These are phyloP conservation scores for Drosophila seclusa DNA, from an alignment of 2,888 invertebrate species.

Conservation along the genomic window DNA sequence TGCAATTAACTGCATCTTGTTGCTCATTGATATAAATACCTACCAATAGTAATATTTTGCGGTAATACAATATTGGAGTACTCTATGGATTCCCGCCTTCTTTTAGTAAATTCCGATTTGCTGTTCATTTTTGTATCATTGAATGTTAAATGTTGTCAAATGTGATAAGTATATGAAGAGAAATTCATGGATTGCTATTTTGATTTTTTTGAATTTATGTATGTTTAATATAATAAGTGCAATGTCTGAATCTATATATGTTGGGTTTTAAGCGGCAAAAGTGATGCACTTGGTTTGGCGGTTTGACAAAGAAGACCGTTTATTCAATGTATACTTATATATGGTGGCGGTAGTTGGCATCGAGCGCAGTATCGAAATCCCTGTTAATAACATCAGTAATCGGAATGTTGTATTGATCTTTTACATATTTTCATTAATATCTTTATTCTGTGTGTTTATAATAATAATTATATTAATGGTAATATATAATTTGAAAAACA, in stretches of 20 bases:
- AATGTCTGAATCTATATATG: not conserved
- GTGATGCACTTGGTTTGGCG: too few species aligned
- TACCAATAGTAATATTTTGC: not conserved
- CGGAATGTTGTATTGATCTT: too few species aligned
- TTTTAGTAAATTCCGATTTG: not conserved
- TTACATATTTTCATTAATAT: not conserved
- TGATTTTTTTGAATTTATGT: not conserved
- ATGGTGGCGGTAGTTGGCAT: too few species aligned
- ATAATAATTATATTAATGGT: not conserved
- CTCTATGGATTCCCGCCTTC: not conserved
- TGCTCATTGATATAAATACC: not conserved
- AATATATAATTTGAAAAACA: not conserved
- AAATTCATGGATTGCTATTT: not conserved
- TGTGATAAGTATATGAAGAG: not conserved
- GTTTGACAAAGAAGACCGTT: too few species aligned
- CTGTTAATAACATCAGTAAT: too few species aligned
- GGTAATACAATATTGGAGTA: not conserved
- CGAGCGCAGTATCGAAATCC: too few species aligned
- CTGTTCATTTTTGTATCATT: not conserved
- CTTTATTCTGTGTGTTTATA: not conserved
- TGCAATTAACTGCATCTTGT: not conserved
- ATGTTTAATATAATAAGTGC: not conserved
- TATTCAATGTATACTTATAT: too few species aligned
- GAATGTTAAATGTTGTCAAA: not conserved
- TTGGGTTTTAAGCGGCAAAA: too few species aligned